These are phyloP conservation scores for Gila robusta DNA, from an alignment of 2,797 vertebrate genomes.

Conservation along the genomic window DNA sequence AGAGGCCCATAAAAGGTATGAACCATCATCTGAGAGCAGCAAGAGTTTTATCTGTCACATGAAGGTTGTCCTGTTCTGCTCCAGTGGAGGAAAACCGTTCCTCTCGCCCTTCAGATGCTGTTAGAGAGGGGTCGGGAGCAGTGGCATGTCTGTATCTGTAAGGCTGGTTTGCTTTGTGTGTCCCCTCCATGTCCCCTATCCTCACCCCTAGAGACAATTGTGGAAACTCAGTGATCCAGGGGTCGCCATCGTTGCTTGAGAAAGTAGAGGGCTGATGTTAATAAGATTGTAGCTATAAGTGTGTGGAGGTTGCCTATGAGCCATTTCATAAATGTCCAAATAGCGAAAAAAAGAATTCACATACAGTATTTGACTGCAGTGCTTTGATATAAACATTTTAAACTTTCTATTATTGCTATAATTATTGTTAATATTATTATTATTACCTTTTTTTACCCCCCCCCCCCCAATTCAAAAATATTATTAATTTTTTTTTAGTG, in stretches of 20 bases:
- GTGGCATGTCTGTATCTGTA: neutral
- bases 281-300: constrained; percentile 3
- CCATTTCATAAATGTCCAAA: neutral
- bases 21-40: constrained; percentile 16
- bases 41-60: constrained; percentile 45
- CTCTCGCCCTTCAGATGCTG: neutral
- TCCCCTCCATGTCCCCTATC: neutral
- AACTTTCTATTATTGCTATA: neutral
- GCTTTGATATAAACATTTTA: neutral
- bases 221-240: constrained; percentile 29
- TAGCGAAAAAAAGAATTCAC: neutral
- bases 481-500: too few species aligned
- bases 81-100: constrained; percentile 2
- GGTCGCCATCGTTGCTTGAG: constrained; percentile 15
- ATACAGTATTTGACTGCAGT: neutral
- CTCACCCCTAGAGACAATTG: neutral
- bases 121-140: neutral
- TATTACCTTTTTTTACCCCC: neutral
- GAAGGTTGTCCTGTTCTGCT: constrained; percentile 37
- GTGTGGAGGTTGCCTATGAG: neutral
- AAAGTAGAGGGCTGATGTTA: neutral
- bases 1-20: constrained; percentile 44
- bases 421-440: neutral
- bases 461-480: too few species aligned
- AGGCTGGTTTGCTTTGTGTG: neutral